Conservation (phyloP, 2,113 vertebrate species). For the Sardina pilchardus region DNA sequence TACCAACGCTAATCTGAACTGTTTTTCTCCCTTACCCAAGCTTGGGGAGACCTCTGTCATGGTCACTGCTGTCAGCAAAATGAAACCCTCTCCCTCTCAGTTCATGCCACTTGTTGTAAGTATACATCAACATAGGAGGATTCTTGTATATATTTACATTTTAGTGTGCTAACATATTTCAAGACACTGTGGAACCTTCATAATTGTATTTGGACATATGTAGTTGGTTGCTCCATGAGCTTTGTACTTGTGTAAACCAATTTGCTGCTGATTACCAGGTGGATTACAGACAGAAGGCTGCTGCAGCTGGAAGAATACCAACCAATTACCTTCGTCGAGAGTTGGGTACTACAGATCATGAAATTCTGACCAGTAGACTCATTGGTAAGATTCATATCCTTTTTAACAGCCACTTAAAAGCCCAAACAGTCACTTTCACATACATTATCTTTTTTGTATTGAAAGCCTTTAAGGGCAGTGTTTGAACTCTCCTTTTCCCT, state of each 20-base stretch:
- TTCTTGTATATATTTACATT: not conserved
- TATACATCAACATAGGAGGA: slow-evolving; percentile 28
- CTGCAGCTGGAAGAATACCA: slow-evolving; percentile 95
- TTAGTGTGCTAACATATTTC: not conserved
- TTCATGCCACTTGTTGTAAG: slow-evolving; percentile 97
- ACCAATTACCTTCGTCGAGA: slow-evolving; percentile 95
- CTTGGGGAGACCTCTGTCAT: slow-evolving; percentile 92
- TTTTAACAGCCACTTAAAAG: not conserved
- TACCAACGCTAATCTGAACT: not conserved
- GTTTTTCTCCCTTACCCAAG: slow-evolving; percentile 57
- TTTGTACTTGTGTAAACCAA: not conserved
- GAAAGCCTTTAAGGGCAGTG: not conserved
- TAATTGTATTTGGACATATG: not conserved
- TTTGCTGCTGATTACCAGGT: slow-evolving; percentile 74
- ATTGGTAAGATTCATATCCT: slow-evolving; percentile 76
- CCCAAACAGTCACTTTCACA: not conserved
- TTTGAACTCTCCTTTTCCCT: slow-evolving; percentile 43
- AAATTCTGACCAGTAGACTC: slow-evolving; percentile 95
- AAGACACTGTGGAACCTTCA: not conserved
- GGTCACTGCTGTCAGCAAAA: slow-evolving; percentile 97
- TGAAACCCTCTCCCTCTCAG: slow-evolving; percentile 84
- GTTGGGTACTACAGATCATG: slow-evolving; percentile 85
- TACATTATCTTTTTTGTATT: not conserved
- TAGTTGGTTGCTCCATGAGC: not conserved
- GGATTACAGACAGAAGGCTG: slow-evolving; percentile 96